phyloP scores from a whole-genome alignment of 2,113 vertebrate species.

The Muntiacus reevesi region DNA sequence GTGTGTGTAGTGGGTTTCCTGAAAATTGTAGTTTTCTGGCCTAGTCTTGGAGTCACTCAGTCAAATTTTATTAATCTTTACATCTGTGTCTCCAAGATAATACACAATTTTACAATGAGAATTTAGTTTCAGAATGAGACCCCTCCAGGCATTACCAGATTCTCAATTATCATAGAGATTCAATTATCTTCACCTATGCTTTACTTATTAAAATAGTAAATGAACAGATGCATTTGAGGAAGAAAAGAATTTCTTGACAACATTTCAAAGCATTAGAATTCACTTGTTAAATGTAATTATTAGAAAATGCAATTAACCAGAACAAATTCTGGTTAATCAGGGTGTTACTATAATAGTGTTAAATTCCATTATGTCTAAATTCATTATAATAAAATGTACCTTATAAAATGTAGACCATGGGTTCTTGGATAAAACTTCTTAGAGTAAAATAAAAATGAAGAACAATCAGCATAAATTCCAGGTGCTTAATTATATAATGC shows the following conservation, averaged over 20 bases:
- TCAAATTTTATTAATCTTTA: conserved; percentile 6
- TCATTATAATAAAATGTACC: background rate
- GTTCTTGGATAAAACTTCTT: background rate
- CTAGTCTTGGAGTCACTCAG: background rate
- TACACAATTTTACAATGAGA: background rate
- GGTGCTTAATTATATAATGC: background rate
- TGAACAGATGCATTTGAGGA: conserved; percentile 20
- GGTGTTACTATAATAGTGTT: conserved; percentile 15
- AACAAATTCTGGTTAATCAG: conserved; percentile 55
- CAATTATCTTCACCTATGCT: conserved; percentile 20
- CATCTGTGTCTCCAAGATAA: background rate
- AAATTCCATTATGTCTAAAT: conserved; percentile 20
- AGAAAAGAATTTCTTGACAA: conserved; percentile 39
- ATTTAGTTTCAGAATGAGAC: background rate
- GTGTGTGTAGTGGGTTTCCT: background rate
- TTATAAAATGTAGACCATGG: background rate
- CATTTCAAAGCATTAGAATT: conserved; percentile 25
- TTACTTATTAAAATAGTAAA: conserved; percentile 48
- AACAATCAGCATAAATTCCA: background rate
- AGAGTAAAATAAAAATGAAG: background rate
- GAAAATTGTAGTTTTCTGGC: background rate
- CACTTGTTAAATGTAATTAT: conserved; percentile 46
- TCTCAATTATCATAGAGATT: conserved; percentile 20
- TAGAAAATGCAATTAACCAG: conserved; percentile 46
- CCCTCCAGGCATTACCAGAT: background rate